These are phyloP conservation scores for Charanyca ferruginea DNA, from an alignment of 2,888 invertebrate species.

Conservation along the genomic window DNA sequence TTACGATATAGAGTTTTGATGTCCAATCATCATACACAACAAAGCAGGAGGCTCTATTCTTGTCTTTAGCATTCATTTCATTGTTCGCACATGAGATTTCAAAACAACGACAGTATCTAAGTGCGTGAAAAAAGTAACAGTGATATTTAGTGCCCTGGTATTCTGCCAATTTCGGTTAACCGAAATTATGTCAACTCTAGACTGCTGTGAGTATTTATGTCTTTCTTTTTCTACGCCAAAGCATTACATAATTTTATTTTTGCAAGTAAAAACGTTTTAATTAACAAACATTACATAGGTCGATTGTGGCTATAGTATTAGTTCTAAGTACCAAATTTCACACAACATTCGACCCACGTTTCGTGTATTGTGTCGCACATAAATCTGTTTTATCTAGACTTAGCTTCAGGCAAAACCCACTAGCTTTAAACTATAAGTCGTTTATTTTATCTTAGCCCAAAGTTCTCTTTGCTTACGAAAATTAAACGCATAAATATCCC, in stretches of 20 bases:
- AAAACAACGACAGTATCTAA: not conserved
- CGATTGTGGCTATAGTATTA: not conserved
- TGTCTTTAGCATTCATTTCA: not conserved
- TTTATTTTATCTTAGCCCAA: constrained; percentile 55
- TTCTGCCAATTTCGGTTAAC: not conserved
- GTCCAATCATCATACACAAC: constrained; percentile 39
- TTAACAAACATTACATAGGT: not conserved
- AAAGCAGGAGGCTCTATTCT: constrained; percentile 10
- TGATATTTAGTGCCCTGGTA: constrained; percentile 15
- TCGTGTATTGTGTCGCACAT: constrained; percentile 12
- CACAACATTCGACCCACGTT: constrained; percentile 24
- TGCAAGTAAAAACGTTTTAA: no score
- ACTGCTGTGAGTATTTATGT: constrained; percentile 43
- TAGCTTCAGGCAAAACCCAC: constrained; percentile 28
- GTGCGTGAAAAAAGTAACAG: constrained; percentile 21
- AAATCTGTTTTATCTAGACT: constrained; percentile 33
- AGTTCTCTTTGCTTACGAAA: constrained; percentile 65
- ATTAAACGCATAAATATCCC: constrained; percentile 75
- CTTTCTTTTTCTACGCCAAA: no score
- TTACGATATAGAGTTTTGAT: constrained; percentile 63
- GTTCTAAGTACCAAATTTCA: constrained; percentile 18
- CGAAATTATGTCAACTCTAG: constrained; percentile 34
- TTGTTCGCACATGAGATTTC: no score
- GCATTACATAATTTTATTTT: no score
- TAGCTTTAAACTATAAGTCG: constrained; percentile 46